Conservation (phyloP, 2,797 vertebrate species). For the Muscicapa striata region DNA sequence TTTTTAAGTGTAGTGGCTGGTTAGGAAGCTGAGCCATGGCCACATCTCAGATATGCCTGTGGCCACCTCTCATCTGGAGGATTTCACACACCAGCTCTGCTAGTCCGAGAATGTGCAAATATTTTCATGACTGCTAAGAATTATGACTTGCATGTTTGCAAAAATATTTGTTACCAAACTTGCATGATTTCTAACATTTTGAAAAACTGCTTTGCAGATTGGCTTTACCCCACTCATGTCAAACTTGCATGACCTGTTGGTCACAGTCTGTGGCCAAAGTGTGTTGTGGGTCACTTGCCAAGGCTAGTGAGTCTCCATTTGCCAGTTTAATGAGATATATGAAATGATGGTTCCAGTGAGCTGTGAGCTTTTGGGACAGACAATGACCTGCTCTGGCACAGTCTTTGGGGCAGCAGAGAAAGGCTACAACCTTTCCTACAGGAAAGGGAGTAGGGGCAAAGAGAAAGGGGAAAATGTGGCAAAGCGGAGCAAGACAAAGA, state of each 20-base stretch:
- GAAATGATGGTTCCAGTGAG: not conserved
- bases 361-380: not conserved
- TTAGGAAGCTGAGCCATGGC: not conserved
- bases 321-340: fast-evolving
- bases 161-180: not conserved
- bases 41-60: not conserved
- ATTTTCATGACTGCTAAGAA: not conserved
- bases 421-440: not conserved
- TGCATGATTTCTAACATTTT: not conserved
- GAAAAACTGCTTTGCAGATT: not conserved
- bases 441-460: not conserved
- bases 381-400: fast-evolving
- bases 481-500: not conserved
- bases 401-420: not conserved
- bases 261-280: not conserved
- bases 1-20: not conserved
- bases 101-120: not conserved
- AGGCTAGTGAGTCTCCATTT: fast-evolving
- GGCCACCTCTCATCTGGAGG: not conserved
- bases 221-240: not conserved
- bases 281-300: not conserved
- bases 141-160: not conserved
- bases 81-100: not conserved
- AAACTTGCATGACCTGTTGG: not conserved
- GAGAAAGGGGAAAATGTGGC: not conserved